Evolutionary conservation across 2,888 invertebrate species (phyloP).

Genomic region (Sinohyriopsis cumingii): DNA sequence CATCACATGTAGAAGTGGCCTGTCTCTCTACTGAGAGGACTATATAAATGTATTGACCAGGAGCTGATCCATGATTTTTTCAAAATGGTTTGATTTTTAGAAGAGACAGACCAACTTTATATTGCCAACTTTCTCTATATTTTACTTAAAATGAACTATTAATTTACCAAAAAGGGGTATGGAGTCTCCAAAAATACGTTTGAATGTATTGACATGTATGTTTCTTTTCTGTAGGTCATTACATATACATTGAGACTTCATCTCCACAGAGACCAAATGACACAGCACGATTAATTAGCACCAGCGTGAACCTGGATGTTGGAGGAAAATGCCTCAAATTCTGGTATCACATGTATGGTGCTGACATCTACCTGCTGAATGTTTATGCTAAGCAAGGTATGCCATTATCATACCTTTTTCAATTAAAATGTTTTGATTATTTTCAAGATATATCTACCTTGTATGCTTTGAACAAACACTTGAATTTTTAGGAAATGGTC

Average conservation of each 20-base stretch:
- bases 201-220: neutral
- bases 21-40: too few relatives aligned
- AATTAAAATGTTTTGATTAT: too few relatives aligned
- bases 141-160: too few relatives aligned
- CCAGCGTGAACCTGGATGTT: constrained; percentile 18
- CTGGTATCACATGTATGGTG: constrained; percentile 68
- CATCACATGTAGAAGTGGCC: too few relatives aligned
- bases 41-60: too few relatives aligned
- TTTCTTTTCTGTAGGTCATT: constrained; percentile 53
- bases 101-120: too few relatives aligned
- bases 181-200: too few relatives aligned
- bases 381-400: constrained; percentile 53
- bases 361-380: constrained; percentile 56
- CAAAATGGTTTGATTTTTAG: too few relatives aligned
- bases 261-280: constrained; percentile 33
- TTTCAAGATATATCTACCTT: neutral
- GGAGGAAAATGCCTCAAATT: constrained; percentile 57
- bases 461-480: neutral
- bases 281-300: constrained; percentile 56
- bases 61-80: too few relatives aligned
- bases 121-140: too few relatives aligned
- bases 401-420: neutral
- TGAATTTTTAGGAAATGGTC: too few relatives aligned
- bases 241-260: constrained; percentile 61
- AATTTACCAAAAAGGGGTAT: too few relatives aligned